Percentiles rank a stretch among this genome's conserved stretches.
These are phyloP conservation scores for Caenorhabditis sp. DNA, from an alignment of 2,888 invertebrate genomes.

Conservation along the genomic window DNA sequence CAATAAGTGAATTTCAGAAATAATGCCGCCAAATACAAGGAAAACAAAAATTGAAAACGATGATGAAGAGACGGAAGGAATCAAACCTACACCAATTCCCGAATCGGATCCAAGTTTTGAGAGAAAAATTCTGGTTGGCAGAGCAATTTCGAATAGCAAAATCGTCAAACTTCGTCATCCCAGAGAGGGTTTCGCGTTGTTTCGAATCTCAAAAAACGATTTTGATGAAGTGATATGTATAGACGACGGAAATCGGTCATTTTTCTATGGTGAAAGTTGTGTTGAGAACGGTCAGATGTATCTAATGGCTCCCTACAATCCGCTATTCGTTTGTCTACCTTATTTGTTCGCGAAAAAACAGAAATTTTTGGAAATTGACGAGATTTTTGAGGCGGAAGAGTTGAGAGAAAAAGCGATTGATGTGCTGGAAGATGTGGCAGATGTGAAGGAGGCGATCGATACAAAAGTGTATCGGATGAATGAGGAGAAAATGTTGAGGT, in stretches of 20 bases:
- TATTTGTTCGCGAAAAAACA: slow-evolving; percentile 45
- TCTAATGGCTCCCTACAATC: slow-evolving; percentile 52
- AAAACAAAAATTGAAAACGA: slow-evolving; percentile 29
- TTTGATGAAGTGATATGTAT: slow-evolving; percentile 55
- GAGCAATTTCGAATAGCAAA: slow-evolving; percentile 16
- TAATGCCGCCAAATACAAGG: slow-evolving; percentile 28
- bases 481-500: slow-evolving; percentile 48
- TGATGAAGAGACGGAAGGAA: slow-evolving; percentile 11
- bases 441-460: slow-evolving; percentile 52
- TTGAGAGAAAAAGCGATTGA: slow-evolving; percentile 35
- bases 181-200: slow-evolving; percentile 32
- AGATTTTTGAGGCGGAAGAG: slow-evolving; percentile 33
- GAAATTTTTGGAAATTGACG: slow-evolving; percentile 43
- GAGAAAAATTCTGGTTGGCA: slow-evolving; percentile 35
- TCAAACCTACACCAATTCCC: slow-evolving; percentile 22
- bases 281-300: slow-evolving; percentile 51
- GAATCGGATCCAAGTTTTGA: slow-evolving; percentile 18
- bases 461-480: slow-evolving; percentile 49
- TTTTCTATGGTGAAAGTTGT: slow-evolving; percentile 58
- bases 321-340: slow-evolving; percentile 55
- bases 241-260: slow-evolving; percentile 52
- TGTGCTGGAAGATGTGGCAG: slow-evolving; percentile 37
- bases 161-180: slow-evolving; percentile 35
- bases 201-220: slow-evolving; percentile 22
- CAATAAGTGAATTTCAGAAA: no score